Conservation (phyloP, 1,140 invertebrate species). For the Cydia pomonella region DNA sequence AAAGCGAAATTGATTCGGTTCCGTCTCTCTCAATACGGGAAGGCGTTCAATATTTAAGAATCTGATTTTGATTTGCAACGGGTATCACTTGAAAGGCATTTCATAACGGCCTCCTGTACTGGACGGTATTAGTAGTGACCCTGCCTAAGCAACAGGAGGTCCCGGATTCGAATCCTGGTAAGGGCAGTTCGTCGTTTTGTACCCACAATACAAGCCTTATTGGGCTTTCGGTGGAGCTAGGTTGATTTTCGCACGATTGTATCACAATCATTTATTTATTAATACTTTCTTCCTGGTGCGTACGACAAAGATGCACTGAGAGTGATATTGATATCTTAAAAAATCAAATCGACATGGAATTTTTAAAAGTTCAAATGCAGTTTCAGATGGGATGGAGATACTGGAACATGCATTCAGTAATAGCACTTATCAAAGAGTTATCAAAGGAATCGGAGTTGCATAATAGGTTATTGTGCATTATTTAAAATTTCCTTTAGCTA, state of each 20-base stretch:
- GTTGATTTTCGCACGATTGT: too few species aligned
- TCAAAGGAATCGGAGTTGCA: not conserved
- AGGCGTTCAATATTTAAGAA: not conserved
- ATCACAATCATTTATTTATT: too few species aligned
- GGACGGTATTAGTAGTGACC: too few species aligned
- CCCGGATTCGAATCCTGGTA: too few species aligned
- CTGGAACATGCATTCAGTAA: not conserved
- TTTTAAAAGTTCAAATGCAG: not conserved
- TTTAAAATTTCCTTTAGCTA: not conserved
- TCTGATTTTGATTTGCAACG: not conserved
- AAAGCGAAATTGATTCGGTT: constrained; percentile 8
- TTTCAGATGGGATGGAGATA: not conserved
- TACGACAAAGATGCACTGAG: too few species aligned
- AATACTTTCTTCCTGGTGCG: too few species aligned
- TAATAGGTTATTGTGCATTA: not conserved
- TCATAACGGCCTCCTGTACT: too few species aligned
- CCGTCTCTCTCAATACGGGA: not conserved
- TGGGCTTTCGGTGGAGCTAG: too few species aligned
- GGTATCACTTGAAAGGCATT: not conserved
- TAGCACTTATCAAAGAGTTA: not conserved
- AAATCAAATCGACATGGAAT: not conserved
- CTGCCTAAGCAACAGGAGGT: too few species aligned
- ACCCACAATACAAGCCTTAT: too few species aligned
- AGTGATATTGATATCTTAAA: not conserved
- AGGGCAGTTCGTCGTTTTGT: too few species aligned